These are phyloP conservation scores for Chelon labrosus DNA, from an alignment of 2,797 vertebrate genomes.

Conservation along the genomic window DNA sequence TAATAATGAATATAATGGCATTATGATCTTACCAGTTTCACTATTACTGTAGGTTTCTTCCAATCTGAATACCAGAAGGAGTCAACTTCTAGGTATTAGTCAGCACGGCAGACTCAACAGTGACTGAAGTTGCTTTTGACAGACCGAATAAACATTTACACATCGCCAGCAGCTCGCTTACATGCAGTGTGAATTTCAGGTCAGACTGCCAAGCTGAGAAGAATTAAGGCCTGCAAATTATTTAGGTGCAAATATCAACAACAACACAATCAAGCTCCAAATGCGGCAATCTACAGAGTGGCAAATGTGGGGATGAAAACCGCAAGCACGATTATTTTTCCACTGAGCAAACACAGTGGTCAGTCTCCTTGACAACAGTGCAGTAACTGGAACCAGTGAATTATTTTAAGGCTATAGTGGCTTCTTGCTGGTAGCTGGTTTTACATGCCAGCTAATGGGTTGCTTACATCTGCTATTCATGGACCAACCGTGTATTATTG, in stretches of 20 bases:
- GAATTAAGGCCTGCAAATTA: slow-evolving; percentile 4
- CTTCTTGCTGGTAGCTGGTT: slow-evolving; percentile 45
- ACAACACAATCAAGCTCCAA: slow-evolving; percentile 13
- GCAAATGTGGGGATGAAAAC: slow-evolving; percentile 23
- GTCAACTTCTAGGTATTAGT: too few species aligned
- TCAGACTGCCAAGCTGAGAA: neutral
- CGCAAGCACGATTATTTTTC: slow-evolving; percentile 18
- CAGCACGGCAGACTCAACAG: neutral
- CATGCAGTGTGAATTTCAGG: slow-evolving; percentile 8
- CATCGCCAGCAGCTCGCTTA: neutral
- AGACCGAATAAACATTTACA: neutral
- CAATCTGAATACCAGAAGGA: neutral
- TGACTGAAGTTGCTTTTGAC: neutral
- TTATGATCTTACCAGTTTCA: neutral
- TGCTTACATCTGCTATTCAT: slow-evolving; percentile 45
- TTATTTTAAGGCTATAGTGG: slow-evolving; percentile 29
- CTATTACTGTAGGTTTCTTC: neutral
- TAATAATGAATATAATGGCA: too few species aligned
- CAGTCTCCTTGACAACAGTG: slow-evolving; percentile 50
- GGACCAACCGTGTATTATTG: slow-evolving; percentile 38
- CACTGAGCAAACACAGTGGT: slow-evolving; percentile 27
- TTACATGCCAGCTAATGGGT: slow-evolving; percentile 66
- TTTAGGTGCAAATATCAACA: slow-evolving; percentile 8
- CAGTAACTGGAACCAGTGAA: slow-evolving; percentile 39
- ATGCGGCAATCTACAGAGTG: slow-evolving; percentile 15